These are phyloP conservation scores for Mionectes olivaceus DNA, from an alignment of 2,797 vertebrate species.

Conservation along the genomic window DNA sequence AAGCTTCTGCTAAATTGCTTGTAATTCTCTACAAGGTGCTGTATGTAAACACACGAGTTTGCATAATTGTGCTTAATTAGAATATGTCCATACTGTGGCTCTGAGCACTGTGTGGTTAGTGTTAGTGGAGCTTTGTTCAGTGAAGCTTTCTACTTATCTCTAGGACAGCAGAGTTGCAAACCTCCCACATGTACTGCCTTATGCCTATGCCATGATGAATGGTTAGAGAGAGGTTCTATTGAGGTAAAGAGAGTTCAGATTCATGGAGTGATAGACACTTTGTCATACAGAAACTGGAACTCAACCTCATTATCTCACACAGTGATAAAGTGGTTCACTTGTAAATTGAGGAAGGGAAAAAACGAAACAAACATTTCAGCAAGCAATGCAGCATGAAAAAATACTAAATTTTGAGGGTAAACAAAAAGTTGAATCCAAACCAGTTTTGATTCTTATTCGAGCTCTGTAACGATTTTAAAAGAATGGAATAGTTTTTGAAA, in stretches of 20 bases:
- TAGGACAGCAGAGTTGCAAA: not conserved
- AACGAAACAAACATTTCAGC: not conserved
- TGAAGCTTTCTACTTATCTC: constrained; percentile 34
- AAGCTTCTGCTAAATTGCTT: not conserved
- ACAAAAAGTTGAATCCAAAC: not conserved
- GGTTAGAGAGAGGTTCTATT: not conserved
- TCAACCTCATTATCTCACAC: not conserved
- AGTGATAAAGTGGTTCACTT: not conserved
- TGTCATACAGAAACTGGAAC: not conserved
- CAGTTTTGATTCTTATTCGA: not conserved
- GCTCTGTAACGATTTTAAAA: not conserved
- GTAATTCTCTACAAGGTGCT: not conserved
- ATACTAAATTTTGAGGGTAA: not conserved
- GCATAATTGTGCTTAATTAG: constrained; percentile 27
- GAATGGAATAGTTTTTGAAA: not conserved
- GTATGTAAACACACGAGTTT: not conserved
- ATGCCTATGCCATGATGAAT: fast-evolving
- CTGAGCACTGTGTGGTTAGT: not conserved
- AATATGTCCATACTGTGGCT: not conserved
- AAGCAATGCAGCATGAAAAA: not conserved
- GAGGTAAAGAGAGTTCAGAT: not conserved
- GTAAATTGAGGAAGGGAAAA: not conserved
- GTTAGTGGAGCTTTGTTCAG: not conserved
- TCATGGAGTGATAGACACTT: not conserved
- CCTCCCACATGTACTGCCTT: not conserved